Conservation (phyloP, 2,797 vertebrate genomes). For the Chaunax sp. region DNA sequence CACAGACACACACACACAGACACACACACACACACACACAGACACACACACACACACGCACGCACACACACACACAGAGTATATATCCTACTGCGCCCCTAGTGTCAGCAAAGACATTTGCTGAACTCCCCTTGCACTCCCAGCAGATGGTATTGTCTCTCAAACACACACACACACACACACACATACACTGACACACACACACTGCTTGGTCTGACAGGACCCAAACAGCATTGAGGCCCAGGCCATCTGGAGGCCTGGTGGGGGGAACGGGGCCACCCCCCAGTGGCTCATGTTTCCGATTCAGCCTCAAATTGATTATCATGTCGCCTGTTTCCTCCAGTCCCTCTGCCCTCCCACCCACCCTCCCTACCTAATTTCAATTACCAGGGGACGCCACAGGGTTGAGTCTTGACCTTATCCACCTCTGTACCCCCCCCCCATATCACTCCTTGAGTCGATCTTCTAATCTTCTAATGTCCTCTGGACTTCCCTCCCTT, state of each 20-base stretch:
- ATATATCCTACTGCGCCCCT: conserved; percentile 33
- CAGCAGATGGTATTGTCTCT: conserved; percentile 73
- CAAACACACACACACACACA: conserved; percentile 29
- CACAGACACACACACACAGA: background rate
- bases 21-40: no score
- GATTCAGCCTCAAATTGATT: conserved; percentile 82
- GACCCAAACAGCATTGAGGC: conserved; percentile 57
- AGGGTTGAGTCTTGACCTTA: conserved; percentile 58
- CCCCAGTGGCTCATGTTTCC: conserved; percentile 75
- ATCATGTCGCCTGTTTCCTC: conserved; percentile 80
- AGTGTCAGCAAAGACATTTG: conserved; percentile 56
- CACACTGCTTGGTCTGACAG: conserved; percentile 39
- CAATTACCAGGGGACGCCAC: conserved; percentile 59
- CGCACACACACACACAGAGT: background rate
- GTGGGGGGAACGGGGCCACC: conserved; percentile 60
- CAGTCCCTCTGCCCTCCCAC: conserved; percentile 37
- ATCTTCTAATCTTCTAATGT: background rate
- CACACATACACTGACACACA: conserved; percentile 18
- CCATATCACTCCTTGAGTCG: background rate
- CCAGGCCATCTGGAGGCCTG: conserved; percentile 81
- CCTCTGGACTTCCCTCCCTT: background rate
- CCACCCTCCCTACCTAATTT: conserved; percentile 55
- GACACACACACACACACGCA: background rate
- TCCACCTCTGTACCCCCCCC: conserved; percentile 17
- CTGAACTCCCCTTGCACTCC: conserved; percentile 72